Percentiles rank a stretch among this genome's conserved stretches.
These are phyloP conservation scores for Apodemus speciosus DNA, from an alignment of 2,113 vertebrate species.

Conservation along the genomic window DNA sequence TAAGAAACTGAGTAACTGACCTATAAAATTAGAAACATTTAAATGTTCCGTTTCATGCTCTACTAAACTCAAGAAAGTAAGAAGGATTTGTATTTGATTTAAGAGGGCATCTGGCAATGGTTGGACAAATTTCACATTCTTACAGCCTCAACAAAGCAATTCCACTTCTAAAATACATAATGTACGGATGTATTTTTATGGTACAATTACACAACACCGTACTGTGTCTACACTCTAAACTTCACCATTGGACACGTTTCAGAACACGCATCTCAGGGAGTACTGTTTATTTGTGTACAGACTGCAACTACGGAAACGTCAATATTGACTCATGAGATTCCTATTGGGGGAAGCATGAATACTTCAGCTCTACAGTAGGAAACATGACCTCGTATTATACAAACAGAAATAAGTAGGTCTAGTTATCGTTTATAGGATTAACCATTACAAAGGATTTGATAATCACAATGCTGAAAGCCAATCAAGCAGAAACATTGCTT, in stretches of 20 bases:
- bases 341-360: not conserved
- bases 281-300: not conserved
- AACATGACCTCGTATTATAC: not conserved
- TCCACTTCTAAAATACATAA: slow-evolving; percentile 1
- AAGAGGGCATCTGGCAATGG: not conserved
- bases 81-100: not conserved
- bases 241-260: not conserved
- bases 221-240: not conserved
- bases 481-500: not conserved
- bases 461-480: not conserved
- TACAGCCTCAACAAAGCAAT: not conserved
- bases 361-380: not conserved
- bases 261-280: not conserved
- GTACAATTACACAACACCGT: not conserved
- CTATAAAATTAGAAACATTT: not conserved
- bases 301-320: not conserved
- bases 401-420: not conserved
- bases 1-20: not conserved
- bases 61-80: not conserved
- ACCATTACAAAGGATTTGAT: not conserved
- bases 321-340: not conserved
- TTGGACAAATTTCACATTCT: slow-evolving; percentile 22
- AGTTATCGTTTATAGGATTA: not conserved
- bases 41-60: not conserved
- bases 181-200: not conserved